phyloP scores from a whole-genome alignment of 2,797 vertebrate genomes.

The Acridotheres tristis region DNA sequence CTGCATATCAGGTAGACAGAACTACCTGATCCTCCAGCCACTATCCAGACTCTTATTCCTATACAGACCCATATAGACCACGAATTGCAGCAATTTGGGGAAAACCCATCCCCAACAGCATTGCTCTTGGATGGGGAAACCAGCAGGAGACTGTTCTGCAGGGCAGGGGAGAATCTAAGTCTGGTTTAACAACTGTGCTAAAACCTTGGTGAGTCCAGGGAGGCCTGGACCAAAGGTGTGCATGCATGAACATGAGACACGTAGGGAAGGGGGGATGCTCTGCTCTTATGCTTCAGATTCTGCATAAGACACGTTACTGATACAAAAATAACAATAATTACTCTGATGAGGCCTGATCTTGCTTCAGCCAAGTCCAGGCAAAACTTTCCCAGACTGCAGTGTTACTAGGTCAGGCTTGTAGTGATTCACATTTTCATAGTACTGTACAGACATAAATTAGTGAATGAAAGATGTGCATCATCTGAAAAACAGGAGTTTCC shows the following conservation, averaged over 20 bases:
- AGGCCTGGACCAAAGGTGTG: neutral
- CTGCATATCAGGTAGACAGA: neutral
- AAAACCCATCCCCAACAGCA: neutral
- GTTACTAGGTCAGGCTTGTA: neutral
- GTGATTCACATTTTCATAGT: neutral
- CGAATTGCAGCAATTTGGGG: neutral
- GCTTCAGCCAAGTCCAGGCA: neutral
- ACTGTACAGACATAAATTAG: neutral
- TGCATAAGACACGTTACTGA: neutral
- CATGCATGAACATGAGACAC: neutral
- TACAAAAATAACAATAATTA: slow-evolving; percentile 48
- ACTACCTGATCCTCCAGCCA: neutral
- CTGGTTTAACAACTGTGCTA: slow-evolving; percentile 9
- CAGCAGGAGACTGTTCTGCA: neutral
- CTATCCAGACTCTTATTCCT: neutral
- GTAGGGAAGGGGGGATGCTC: neutral
- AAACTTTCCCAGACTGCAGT: neutral
- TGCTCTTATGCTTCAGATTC: neutral
- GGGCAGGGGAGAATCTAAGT: neutral
- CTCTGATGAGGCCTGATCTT: slow-evolving; percentile 2
- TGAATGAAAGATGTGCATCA: neutral
- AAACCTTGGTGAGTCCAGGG: slow-evolving; percentile 28
- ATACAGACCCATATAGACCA: neutral
- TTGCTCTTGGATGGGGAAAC: neutral
- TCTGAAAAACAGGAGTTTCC: neutral